phyloP scores from a whole-genome alignment of 2,113 vertebrate species.

The Apteryx owenii region DNA sequence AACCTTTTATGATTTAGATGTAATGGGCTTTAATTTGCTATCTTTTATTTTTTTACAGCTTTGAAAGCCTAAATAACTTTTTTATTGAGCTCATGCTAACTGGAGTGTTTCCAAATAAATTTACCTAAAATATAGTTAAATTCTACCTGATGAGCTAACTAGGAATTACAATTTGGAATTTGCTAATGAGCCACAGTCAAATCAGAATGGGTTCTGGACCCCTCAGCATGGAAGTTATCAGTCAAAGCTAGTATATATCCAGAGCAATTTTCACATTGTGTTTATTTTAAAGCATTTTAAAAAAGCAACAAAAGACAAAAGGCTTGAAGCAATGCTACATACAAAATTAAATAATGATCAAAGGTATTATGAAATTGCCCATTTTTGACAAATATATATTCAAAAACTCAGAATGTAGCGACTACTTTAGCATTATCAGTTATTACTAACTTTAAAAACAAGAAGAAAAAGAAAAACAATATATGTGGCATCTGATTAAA shows the following conservation, averaged over 20 bases:
- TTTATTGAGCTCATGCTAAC: background rate
- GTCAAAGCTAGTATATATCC: background rate
- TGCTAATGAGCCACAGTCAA: background rate
- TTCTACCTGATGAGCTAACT: background rate
- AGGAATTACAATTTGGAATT: background rate
- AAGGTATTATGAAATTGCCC: background rate
- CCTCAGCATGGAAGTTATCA: background rate
- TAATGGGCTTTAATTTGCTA: background rate
- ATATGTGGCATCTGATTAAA: background rate
- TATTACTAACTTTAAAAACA: background rate
- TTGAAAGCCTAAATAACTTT: background rate
- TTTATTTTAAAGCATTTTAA: background rate
- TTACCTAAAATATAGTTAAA: background rate
- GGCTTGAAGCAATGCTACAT: background rate
- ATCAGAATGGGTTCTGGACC: background rate
- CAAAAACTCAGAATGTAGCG: background rate
- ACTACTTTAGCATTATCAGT: background rate
- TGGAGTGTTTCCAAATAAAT: background rate
- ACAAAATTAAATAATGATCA: background rate
- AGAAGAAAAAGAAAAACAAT: background rate
- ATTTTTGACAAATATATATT: fast-evolving
- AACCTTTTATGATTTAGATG: background rate
- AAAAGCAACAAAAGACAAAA: background rate
- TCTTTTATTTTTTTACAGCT: background rate
- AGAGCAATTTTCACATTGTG: background rate